Percentiles rank a stretch among this genome's conserved stretches.
These are phyloP conservation scores for Tarsius wallacei DNA, from an alignment of 2,797 vertebrate species.

Conservation along the genomic window DNA sequence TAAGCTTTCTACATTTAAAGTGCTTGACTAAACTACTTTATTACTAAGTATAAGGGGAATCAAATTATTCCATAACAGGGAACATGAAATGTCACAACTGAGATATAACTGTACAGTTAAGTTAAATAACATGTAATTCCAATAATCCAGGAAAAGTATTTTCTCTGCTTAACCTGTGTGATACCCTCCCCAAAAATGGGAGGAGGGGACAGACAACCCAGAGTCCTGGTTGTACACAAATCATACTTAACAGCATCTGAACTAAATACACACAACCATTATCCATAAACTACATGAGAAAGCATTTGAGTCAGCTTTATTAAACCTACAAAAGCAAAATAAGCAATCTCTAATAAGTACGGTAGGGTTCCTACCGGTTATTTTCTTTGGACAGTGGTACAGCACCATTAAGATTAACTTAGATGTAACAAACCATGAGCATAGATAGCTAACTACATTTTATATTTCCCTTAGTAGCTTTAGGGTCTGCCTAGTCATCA, in stretches of 20 bases:
- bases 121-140: not conserved
- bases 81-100: not conserved
- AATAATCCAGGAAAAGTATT: constrained; percentile 6
- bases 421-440: constrained; percentile 64
- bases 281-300: constrained; percentile 72
- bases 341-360: constrained; percentile 51
- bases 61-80: constrained; percentile 15
- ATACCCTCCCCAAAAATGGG: not conserved
- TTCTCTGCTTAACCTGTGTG: constrained; percentile 44
- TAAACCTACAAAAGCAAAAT: constrained; percentile 78
- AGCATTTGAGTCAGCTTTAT: constrained; percentile 73
- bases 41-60: constrained; percentile 31
- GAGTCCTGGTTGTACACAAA: not conserved
- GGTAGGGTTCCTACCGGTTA: not conserved
- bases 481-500: constrained; percentile 9
- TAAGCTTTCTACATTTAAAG: constrained; percentile 62
- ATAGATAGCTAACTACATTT: constrained; percentile 40
- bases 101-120: constrained; percentile 4
- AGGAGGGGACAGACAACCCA: not conserved
- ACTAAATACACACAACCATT: not conserved
- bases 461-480: constrained; percentile 50
- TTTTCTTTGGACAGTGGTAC: constrained; percentile 72
- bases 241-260: not conserved
- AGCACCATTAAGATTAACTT: constrained; percentile 63
- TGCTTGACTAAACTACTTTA: constrained; percentile 51